Evolutionary conservation across 2,888 invertebrate genomes (phyloP), one percentile per base, ranked within the genome.

Genomic region (Epinotia bilunana): DNA sequence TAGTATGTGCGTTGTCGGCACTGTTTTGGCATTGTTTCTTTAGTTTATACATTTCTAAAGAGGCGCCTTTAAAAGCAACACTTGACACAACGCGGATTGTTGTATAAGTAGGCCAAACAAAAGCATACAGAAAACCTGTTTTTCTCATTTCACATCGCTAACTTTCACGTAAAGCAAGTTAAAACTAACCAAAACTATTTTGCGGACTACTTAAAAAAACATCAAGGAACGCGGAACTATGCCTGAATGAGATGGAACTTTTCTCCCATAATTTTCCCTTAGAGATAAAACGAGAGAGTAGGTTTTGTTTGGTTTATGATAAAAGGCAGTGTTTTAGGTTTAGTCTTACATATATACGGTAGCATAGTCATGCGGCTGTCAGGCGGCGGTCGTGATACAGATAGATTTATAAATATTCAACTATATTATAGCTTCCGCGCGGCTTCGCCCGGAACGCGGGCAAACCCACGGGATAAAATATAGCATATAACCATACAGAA

Each of bases 121-220:
- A 49, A 70, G 13, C n/a, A 43, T 5, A 9, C 0, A 63, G 11
- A 62, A 63, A 39, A 63, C 4, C 49, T 58, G 43, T 49, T 46
- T 55, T 60, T 43, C 55, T 28, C 62, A 55, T 67, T 55, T 43
- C 57, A 4, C 43, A 18, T 16, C 16, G 20, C 46, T 46, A 70
- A 64, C 63, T 70, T 74, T 64, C 20, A n/a, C 61, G 23, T 53
- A 60, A 60, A 57, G 23, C 46, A 70, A 74, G 70, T 71, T 71
- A 33, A 55, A 65, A 61, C 74, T 71, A 33, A 71, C 49, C n/a
- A 20, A 55, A 70, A 75, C 71, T 75, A 67, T 75, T 71, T 71
- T 16, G 61, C 28, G 23, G 43, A 75, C 74, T 74, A 71, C 71
- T 75, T 71, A 67, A 71, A 75, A 71, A 71, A 65, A 33, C 71